These are phyloP conservation scores for Pandemis cinnamomeana DNA, from an alignment of 2,888 invertebrate species.

Conservation along the genomic window DNA sequence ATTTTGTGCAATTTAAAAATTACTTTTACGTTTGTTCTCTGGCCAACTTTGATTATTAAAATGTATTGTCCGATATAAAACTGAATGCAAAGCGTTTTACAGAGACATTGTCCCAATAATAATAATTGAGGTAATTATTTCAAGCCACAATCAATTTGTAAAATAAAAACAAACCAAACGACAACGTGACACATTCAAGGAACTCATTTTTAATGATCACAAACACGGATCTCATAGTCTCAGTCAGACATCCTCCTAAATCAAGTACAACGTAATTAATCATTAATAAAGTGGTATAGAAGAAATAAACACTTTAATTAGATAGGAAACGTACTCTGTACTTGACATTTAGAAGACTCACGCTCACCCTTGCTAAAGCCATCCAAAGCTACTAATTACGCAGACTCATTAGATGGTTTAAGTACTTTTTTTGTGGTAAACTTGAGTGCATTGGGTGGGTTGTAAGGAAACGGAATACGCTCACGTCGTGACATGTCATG, in stretches of 20 bases:
- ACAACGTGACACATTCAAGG: constrained; percentile 23
- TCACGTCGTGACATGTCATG: constrained; percentile 5
- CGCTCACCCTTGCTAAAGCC: constrained; percentile 39
- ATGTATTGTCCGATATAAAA: not conserved
- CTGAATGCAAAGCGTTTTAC: not conserved
- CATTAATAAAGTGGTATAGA: constrained; percentile 38
- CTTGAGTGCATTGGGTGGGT: constrained; percentile 16
- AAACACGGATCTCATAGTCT: constrained; percentile 28
- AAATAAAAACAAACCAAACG: not conserved
- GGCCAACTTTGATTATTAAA: not conserved
- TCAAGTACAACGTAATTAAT: constrained; percentile 37
- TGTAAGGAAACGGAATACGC: constrained; percentile 19
- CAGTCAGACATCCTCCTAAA: constrained; percentile 33
- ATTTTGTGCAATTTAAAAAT: not conserved
- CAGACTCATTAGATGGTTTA: constrained; percentile 26
- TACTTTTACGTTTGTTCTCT: not conserved
- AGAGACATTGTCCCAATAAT: not conserved
- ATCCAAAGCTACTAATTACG: constrained; percentile 30
- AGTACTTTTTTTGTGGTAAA: constrained; percentile 23
- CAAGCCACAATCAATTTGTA: not conserved
- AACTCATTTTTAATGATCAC: not conserved
- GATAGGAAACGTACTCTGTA: constrained; percentile 53
- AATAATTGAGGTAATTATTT: not conserved
- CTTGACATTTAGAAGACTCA: constrained; percentile 62
- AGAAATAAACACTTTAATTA: constrained; percentile 52